Evolutionary conservation across 2,888 invertebrate species (phyloP).

Genomic region (Platycnemis pennipes): DNA sequence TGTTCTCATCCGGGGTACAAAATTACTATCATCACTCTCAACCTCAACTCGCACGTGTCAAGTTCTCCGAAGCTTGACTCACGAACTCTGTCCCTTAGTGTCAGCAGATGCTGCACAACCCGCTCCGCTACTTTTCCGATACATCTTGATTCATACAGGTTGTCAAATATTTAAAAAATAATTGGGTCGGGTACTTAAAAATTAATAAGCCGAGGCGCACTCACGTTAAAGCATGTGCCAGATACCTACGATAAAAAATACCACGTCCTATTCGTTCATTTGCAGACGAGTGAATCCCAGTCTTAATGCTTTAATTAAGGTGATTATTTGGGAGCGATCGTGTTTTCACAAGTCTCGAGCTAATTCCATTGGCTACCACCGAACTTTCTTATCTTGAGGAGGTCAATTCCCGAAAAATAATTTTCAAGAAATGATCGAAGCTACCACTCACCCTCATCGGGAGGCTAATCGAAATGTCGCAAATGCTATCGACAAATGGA

Average conservation of each 20-base stretch:
- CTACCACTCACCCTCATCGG: background rate
- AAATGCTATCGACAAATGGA: no score
- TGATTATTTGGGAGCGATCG: background rate
- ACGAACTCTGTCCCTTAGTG: no score
- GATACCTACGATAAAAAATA: background rate
- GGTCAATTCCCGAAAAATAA: background rate
- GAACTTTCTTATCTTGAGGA: background rate
- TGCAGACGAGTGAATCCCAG: background rate
- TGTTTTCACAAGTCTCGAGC: background rate
- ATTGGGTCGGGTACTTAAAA: no score
- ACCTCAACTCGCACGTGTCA: no score
- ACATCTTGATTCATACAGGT: no score
- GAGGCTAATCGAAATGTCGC: background rate
- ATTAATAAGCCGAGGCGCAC: background rate
- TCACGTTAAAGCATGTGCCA: background rate
- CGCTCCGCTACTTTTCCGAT: no score
- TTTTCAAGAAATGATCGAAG: background rate
- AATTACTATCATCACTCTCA: no score
- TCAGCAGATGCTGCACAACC: no score
- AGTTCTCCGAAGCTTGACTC: no score
- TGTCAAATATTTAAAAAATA: no score
- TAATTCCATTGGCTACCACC: background rate
- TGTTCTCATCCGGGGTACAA: no score
- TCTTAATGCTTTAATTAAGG: background rate
- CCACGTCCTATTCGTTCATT: background rate